Conservation (phyloP, 2,888 invertebrate genomes). For the Netelia fuscicornis region DNA sequence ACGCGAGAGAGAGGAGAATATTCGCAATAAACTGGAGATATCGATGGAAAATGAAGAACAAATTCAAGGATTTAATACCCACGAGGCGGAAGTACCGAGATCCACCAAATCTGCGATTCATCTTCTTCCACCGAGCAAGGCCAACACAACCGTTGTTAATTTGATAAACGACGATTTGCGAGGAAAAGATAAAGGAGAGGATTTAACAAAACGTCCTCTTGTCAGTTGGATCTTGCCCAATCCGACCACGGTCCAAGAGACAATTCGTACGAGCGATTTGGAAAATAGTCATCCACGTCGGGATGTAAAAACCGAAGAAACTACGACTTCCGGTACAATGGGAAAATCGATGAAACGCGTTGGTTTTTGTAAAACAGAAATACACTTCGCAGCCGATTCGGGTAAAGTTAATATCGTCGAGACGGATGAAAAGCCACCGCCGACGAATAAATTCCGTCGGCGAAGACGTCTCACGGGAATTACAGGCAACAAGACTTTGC, state of each 20-base stretch:
- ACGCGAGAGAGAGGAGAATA: background rate
- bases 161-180: constrained; percentile 51
- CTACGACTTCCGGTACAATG: background rate
- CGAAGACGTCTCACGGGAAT: constrained; percentile 87
- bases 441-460: constrained; percentile 92
- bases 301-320: constrained; percentile 33
- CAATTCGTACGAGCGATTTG: background rate
- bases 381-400: constrained; percentile 94
- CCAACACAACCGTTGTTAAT: constrained; percentile 70
- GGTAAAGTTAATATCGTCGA: constrained; percentile 95
- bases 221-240: constrained; percentile 19
- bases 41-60: background rate
- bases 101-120: constrained; percentile 53
- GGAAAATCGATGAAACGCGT: constrained; percentile 89
- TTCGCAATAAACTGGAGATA: background rate
- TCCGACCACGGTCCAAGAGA: background rate
- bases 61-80: constrained; percentile 21
- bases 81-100: constrained; percentile 25
- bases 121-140: constrained; percentile 56
- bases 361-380: constrained; percentile 95
- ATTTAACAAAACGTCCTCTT: background rate
- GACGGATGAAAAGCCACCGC: constrained; percentile 94
- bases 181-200: background rate
- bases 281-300: constrained; percentile 34
- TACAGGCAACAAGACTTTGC: constrained; percentile 83